Percentiles rank a stretch among this genome's conserved stretches.
phyloP scores from a whole-genome alignment of 2,113 vertebrate genomes.

The Fregata magnificens region DNA sequence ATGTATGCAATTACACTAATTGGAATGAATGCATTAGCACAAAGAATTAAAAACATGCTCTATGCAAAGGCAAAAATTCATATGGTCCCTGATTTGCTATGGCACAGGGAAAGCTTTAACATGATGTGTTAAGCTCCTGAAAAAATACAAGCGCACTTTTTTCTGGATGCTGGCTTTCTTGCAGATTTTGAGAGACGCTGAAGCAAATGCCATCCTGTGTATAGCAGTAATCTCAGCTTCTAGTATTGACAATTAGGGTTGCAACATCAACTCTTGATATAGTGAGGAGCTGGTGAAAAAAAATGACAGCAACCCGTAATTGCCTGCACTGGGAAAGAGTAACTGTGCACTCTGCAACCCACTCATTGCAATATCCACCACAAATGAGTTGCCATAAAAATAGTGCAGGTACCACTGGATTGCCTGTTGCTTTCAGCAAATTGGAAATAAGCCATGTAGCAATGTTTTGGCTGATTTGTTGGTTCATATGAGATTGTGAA shows the following conservation, averaged over 20 bases:
- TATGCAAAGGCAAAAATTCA: not conserved
- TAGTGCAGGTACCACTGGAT: not conserved
- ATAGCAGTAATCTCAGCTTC: not conserved
- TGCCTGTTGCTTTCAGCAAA: not conserved
- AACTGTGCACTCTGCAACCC: not conserved
- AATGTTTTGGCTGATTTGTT: not conserved
- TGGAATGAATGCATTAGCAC: not conserved
- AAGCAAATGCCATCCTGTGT: not conserved
- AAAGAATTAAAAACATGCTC: not conserved
- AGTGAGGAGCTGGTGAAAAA: not conserved
- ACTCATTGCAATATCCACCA: not conserved
- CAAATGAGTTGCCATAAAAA: not conserved
- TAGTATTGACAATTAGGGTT: not conserved
- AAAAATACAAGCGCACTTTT: not conserved
- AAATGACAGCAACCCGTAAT: not conserved
- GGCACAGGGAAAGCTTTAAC: not conserved
- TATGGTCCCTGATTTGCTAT: not conserved
- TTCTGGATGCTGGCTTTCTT: not conserved
- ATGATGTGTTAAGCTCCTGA: not conserved
- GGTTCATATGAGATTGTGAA: not conserved
- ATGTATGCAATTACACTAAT: not conserved
- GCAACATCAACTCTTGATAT: not conserved
- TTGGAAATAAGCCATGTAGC: not conserved
- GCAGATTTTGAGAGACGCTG: not conserved
- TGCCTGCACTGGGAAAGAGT: not conserved